Evolutionary conservation across 2,888 invertebrate species (phyloP), one percentile per base, ranked within the genome.

Genomic region (Stenodera caucasica): DNA sequence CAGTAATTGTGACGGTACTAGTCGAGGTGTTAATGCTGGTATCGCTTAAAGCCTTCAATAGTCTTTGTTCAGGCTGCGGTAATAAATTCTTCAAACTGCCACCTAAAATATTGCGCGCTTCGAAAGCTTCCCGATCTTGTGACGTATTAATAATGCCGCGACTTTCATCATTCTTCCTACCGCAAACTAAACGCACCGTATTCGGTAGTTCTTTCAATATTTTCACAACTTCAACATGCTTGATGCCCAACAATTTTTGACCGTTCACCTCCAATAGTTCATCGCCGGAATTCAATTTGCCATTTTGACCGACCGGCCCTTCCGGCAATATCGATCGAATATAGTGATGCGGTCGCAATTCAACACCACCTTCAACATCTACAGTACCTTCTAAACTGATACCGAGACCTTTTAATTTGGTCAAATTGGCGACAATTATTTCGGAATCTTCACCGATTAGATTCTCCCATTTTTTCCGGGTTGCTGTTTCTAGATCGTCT

Each of bases 351-450:
- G 99, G 98, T 70, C 97, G 87, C 40, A 97, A 89, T 83, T 99
- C 98, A 70, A 92, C 88, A 2, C 98, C 99, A 71, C 94, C 92
- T 82, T 98, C 98, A 23, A 99, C 97, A 77, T 99, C 98, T 12
- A 98, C 98, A 0, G 98, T 99, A 32, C 99, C 98, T 82, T 98
- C 98, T 66, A 98, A 85, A 79, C 96, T 98, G 74, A 99, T 97
- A 5, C 98, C 98, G 66, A 99, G 86, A 33, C 75, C 98, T 74
- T 90, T 91, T 73, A 96, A 88, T 84, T 97, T 97, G 73, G 90
- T 90, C 69, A 98, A 84, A 82, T 97, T 96, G 61, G 96, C 94
- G 68, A 97, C 90, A 78, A 96, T 87, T 77, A 97, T 92, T 79
- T 95, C 90, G 73, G 90, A 69, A 63, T 92, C 91, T 55, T 87